Base-by-base conservation (phyloP, 2,113 vertebrate species). In the Periophthalmodon schlosseri region DNA sequence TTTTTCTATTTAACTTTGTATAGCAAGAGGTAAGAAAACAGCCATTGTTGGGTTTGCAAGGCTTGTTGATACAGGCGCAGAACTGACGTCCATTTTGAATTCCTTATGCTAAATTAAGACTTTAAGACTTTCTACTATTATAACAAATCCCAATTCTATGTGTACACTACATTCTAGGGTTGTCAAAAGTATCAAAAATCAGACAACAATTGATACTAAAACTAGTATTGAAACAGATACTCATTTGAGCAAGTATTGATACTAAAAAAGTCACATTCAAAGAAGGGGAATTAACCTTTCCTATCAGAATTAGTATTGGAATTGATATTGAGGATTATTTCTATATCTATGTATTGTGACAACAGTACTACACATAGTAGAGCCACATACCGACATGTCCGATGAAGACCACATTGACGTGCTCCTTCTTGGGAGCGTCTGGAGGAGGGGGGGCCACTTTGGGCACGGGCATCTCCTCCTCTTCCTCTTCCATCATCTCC, bases 401-500 rank as follows among this genome's bases (percentile, higher is more conserved):
- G 52, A 99, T 99, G 92, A 99, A 99, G 44, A 99, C 98, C 68
- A 99, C 98, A 39, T 99, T 99, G 72, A 99, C 98, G 0, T 99
- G 98, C 69, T 99, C 97, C 80, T 99, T 99, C 81, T 97, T 99
- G 9, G 97, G 98, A 66, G 97, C 98, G 13, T 97, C 95, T 20
- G 97, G 96, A 0, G 90, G 95, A 2, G 94, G 91, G 18, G 95
- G 93, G 54, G 95, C 94, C 66, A 96, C 95, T 91, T 98, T 99
- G 0, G 95, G 97, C 79, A 92, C 86, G 14, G 95, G 95, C 73
- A 97, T 93, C 84, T 99, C 98, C 74, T 99, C 98, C 60, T 99
- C 98, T 75, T 99, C 98, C 82, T 99, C 98, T 94, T 91, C 90
- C 86, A 89, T 89, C 86, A 92, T 91, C 85, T 87, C 86, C 63